These are phyloP conservation scores for Meles meles DNA, from an alignment of 2,113 vertebrate species.

Conservation along the genomic window DNA sequence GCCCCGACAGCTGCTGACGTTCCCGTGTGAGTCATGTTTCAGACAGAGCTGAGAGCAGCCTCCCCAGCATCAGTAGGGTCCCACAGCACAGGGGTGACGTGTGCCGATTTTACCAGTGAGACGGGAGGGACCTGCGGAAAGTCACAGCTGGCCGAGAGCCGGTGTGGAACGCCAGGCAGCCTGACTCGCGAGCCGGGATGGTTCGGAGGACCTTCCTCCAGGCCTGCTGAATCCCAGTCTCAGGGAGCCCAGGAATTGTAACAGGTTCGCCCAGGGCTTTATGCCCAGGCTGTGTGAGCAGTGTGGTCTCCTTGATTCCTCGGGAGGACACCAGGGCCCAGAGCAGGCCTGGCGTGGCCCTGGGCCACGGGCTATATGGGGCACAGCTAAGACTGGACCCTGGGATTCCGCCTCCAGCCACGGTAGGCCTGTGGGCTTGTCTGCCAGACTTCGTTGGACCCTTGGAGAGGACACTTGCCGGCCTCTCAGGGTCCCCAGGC, in stretches of 20 bases:
- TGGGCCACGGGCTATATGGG: neutral
- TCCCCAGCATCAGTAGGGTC: accelerated
- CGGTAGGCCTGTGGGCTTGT: neutral
- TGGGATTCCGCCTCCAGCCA: neutral
- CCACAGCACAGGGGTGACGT: accelerated
- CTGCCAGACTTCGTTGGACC: neutral
- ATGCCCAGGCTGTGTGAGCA: accelerated
- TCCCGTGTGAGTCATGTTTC: accelerated
- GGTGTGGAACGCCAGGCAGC: neutral
- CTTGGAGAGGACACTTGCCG: accelerated
- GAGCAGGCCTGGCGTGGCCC: neutral
- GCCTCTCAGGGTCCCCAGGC: no score
- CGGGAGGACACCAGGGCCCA: neutral
- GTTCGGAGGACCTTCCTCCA: accelerated
- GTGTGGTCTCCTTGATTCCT: neutral
- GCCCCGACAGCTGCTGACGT: accelerated
- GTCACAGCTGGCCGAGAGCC: neutral
- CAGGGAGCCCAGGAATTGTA: no score
- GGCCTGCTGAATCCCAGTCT: neutral
- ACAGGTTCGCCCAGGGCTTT: neutral
- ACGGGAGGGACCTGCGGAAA: no score
- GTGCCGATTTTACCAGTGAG: neutral
- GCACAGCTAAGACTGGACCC: neutral
- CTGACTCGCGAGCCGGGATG: accelerated
- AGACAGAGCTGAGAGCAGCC: accelerated